Percentiles rank a stretch among this genome's conserved stretches.
Evolutionary conservation across 2,888 invertebrate species (phyloP).

Genomic region (Heteromyza rotundicornis): DNA sequence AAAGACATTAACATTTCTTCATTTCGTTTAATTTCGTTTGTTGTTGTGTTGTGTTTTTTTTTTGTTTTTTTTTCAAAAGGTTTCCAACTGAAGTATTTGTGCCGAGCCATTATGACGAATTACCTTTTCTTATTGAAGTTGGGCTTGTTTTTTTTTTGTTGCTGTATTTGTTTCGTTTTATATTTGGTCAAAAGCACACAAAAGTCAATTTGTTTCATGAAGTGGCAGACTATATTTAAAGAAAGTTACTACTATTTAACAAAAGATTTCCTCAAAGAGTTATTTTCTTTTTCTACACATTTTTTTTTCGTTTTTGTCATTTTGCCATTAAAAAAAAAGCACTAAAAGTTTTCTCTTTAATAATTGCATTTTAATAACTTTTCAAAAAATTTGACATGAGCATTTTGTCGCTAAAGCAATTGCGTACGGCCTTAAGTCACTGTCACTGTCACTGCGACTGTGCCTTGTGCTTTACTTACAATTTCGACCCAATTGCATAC

Average conservation of each 20-base stretch:
- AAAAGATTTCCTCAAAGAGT: not conserved
- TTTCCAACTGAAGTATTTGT: not conserved
- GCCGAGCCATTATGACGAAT: conserved; percentile 1
- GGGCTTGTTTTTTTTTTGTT: not conserved
- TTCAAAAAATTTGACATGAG: not conserved
- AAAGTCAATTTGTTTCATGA: not conserved
- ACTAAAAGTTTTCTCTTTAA: conserved; percentile 6
- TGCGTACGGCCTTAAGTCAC: not conserved
- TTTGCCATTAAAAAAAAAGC: too few relatives aligned
- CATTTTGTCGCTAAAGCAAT: not conserved
- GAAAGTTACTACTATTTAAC: not conserved
- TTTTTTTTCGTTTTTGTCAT: not conserved
- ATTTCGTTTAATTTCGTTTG: not conserved
- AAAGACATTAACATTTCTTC: conserved; percentile 13
- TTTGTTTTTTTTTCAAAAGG: not conserved
- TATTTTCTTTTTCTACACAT: not conserved
- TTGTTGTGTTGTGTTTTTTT: too few relatives aligned
- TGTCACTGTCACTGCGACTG: conserved; percentile 3
- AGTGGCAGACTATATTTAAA: not conserved
- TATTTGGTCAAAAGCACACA: not conserved
- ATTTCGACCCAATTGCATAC: conserved; percentile 45
- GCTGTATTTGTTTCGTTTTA: not conserved
- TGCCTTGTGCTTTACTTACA: conserved; percentile 44
- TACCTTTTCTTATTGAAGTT: conserved; percentile 10
- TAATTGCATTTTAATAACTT: conserved; percentile 38